These are phyloP conservation scores for Drosophila melanosoma DNA, from an alignment of 2,888 invertebrate genomes.

Conservation along the genomic window DNA sequence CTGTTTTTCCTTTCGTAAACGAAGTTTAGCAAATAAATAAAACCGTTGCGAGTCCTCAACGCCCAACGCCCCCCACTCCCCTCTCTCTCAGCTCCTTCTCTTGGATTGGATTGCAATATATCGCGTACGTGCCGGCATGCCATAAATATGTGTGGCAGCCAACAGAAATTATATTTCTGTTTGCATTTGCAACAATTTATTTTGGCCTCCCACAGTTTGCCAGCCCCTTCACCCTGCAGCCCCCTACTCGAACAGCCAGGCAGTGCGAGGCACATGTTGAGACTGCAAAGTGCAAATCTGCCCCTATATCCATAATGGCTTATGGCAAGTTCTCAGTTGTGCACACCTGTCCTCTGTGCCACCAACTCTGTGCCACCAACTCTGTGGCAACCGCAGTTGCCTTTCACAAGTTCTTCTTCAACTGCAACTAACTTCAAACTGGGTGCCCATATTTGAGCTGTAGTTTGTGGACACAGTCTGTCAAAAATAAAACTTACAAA, in stretches of 20 bases:
- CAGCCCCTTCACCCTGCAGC: too few species aligned
- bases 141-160: conserved; percentile 72
- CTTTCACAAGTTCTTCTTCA: conserved; percentile 33
- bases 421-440: conserved; percentile 27
- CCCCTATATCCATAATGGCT: conserved; percentile 23
- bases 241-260: not conserved
- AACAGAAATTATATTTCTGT: conserved; percentile 81
- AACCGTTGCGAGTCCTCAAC: conserved; percentile 41
- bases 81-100: not conserved
- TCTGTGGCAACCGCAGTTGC: conserved; percentile 33
- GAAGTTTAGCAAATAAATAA: conserved; percentile 78
- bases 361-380: not conserved
- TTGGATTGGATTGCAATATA: conserved; percentile 76
- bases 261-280: conserved; percentile 4
- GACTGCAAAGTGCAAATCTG: conserved; percentile 10
- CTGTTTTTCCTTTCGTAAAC: conserved; percentile 62
- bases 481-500: conserved; percentile 31
- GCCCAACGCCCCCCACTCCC: not conserved
- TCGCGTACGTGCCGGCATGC: conserved; percentile 79
- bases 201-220: conserved; percentile 22
- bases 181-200: conserved; percentile 78
- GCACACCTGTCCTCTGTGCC: conserved; percentile 21
- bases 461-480: conserved; percentile 6
- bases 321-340: conserved; percentile 13
- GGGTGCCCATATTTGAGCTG: conserved; percentile 51